Conservation (phyloP, 2,113 vertebrate species). For the Apistogramma diplotaenia region DNA sequence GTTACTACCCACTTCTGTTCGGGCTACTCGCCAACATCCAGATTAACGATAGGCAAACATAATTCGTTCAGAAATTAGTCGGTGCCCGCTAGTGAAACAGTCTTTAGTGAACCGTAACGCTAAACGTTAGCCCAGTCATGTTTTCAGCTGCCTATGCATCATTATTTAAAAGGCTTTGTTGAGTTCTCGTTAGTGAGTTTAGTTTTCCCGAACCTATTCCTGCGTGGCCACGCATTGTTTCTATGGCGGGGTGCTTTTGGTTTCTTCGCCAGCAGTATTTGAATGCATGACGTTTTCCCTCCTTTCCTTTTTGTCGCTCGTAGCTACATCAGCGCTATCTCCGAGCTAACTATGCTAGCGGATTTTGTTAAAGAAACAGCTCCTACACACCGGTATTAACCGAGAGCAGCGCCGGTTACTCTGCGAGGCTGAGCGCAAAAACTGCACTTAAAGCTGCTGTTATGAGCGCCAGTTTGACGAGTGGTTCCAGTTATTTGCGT, state of each 20-base stretch:
- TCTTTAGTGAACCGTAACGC: background rate
- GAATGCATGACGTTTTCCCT: constrained; percentile 77
- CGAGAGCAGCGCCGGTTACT: background rate
- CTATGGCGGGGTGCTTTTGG: background rate
- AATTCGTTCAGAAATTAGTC: background rate
- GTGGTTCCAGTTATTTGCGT: background rate
- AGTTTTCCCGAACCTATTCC: background rate
- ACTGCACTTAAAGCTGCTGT: background rate
- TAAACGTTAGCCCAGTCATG: background rate
- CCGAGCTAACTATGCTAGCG: background rate
- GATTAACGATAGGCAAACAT: background rate
- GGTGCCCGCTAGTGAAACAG: background rate
- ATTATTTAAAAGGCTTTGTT: rapidly evolving
- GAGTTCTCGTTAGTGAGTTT: background rate
- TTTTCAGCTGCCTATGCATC: rapidly evolving
- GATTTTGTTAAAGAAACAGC: constrained; percentile 64
- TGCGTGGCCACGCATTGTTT: background rate
- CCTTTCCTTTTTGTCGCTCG: constrained; percentile 44
- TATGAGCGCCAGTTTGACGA: background rate
- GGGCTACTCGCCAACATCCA: background rate
- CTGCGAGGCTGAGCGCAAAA: background rate
- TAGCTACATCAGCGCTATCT: background rate
- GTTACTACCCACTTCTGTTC: background rate
- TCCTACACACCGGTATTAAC: background rate
- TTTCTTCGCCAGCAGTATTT: constrained; percentile 49